Evolutionary conservation across 1,140 invertebrate species (phyloP).

Genomic region (Choristoneura fumiferana): DNA sequence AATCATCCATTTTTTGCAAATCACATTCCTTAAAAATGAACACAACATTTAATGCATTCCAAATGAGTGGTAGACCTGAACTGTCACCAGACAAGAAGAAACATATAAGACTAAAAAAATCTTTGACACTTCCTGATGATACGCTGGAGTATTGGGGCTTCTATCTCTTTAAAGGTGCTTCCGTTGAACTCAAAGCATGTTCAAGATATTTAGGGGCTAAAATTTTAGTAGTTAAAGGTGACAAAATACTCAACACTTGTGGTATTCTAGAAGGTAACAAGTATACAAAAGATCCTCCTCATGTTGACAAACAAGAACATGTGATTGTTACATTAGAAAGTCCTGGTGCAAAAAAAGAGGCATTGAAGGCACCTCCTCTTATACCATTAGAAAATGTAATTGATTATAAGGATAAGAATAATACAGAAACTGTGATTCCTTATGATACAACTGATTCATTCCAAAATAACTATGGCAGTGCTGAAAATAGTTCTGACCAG

Average conservation of each 20-base stretch:
- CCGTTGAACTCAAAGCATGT: conserved; percentile 87
- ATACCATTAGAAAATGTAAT: background rate
- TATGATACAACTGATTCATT: conserved; percentile 33
- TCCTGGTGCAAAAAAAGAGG: conserved; percentile 65
- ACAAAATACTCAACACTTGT: conserved; percentile 86
- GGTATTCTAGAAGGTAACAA: conserved; percentile 85
- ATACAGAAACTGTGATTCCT: conserved; percentile 31
- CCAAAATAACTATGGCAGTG: conserved; percentile 27
- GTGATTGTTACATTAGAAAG: conserved; percentile 85
- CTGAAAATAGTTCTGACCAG: conserved; percentile 20
- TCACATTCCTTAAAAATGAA: conserved; percentile 89
- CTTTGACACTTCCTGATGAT: conserved; percentile 90
- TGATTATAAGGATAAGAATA: conserved; percentile 9
- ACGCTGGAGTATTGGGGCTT: conserved; percentile 94
- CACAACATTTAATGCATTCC: conserved; percentile 88
- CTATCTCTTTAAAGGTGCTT: conserved; percentile 87
- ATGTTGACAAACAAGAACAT: conserved; percentile 81
- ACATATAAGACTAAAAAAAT: conserved; percentile 88
- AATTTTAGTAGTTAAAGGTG: conserved; percentile 88
- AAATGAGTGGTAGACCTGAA: conserved; percentile 84
- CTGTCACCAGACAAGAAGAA: conserved; percentile 82
- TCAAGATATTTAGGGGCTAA: conserved; percentile 88
- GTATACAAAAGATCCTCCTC: conserved; percentile 79
- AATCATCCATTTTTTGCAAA: conserved; percentile 89
- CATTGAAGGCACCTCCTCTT: background rate